Base-by-base conservation (phyloP, 2,113 vertebrate species). In the Dipodomys ordii region DNA sequence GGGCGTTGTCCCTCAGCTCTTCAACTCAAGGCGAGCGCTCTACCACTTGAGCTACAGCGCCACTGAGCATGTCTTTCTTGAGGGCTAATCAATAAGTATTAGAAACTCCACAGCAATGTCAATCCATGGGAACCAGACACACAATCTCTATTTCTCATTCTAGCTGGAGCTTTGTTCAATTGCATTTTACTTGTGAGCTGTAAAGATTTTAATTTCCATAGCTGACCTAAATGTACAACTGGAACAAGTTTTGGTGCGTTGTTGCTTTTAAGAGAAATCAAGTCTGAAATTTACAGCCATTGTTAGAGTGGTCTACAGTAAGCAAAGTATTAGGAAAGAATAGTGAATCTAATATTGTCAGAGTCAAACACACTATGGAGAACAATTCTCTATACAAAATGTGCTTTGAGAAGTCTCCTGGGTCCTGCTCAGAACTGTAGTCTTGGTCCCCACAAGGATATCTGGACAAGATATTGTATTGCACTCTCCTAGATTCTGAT, bases 201-300 rank as follows among this genome's bases (percentile, higher is more conserved):
- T 81, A 44, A 91, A 94, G 84, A 73, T 72, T 90, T 74, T 72
- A 69, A 67, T 87, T 87, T 72, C n/a, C 28, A 87, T 3, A 57
- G 20, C 64, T 87, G 62, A 87, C 49, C 30, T 12, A 19, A 96
- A 83, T 25, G 3, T 73, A 80, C 1, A 0, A 86, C 11, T 69
- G 28, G 53, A 53, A 84, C 64, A 89, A 78, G 64, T 68, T 8
- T n/a, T 57, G 84, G 0, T 57, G 30, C 23, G 4, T n/a, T 62
- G n/a, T 72, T 86, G 39, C n/a, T 88, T 95, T 92, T 1, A 62
- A 87, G 84, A 91, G 60, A 90, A 73, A 88, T 71, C 12, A 4
- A 87, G 65, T 16, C 12, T 9, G n/a, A 19, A 27, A 3, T 81
- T 92, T 46, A 90, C 6, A 87, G 53, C 35, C 28, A 23, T 30